phyloP scores from a whole-genome alignment of 2,797 vertebrate species.

The Lemur catta region DNA sequence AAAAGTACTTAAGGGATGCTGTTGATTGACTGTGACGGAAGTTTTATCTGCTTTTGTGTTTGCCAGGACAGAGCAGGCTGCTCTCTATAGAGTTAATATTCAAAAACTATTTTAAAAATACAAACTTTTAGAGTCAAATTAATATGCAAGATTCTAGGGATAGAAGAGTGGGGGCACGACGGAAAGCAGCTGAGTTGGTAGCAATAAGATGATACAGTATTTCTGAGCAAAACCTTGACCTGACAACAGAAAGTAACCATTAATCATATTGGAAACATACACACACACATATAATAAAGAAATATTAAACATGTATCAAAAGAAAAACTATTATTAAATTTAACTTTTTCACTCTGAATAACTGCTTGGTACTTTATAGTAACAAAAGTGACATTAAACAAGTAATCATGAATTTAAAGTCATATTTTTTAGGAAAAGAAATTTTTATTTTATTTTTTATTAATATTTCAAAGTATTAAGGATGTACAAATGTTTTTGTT shows the following conservation, averaged over 20 bases:
- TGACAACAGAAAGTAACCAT: neutral
- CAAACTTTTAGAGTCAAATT: neutral
- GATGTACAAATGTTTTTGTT: too few species aligned
- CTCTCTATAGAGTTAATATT: neutral
- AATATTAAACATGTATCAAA: neutral
- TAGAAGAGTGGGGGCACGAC: neutral
- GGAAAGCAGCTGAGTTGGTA: neutral
- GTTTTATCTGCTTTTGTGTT: neutral
- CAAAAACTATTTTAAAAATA: neutral
- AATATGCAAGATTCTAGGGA: neutral
- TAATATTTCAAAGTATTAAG: too few species aligned
- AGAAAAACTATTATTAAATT: neutral
- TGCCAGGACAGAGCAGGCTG: neutral
- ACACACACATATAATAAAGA: neutral
- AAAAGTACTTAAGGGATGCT: neutral
- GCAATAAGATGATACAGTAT: neutral
- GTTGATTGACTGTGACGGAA: neutral
- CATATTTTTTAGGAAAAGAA: neutral
- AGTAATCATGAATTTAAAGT: slow-evolving; percentile 14
- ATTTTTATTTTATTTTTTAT: neutral
- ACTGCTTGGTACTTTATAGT: neutral
- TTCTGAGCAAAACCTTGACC: neutral
- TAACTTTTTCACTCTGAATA: neutral
- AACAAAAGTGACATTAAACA: neutral
- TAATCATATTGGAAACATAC: neutral